phyloP scores from a whole-genome alignment of 1,140 invertebrate species.

The Drosophila tropicalis region DNA sequence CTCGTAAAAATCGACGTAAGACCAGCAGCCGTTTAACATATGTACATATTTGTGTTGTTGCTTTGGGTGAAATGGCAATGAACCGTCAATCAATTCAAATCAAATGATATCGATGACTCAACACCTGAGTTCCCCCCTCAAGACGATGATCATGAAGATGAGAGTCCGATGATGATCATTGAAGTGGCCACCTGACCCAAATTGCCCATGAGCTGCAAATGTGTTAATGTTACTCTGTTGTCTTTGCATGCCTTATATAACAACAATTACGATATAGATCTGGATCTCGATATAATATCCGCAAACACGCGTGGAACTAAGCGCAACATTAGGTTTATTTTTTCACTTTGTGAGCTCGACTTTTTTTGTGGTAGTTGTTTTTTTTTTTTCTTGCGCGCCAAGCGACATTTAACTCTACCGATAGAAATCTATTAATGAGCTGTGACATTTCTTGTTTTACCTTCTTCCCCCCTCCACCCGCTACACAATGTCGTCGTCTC shows the following conservation, averaged over 20 bases:
- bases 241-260: constrained; percentile 38
- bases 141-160: not conserved
- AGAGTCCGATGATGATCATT: not conserved
- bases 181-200: constrained; percentile 26
- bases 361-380: no score
- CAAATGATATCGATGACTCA: constrained; percentile 34
- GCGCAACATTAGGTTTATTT: constrained; percentile 20
- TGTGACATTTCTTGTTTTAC: constrained; percentile 51
- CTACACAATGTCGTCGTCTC: not conserved
- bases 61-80: constrained; percentile 71
- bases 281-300: constrained; percentile 26
- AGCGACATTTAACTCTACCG: constrained; percentile 61
- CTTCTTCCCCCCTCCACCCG: not conserved
- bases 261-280: constrained; percentile 27
- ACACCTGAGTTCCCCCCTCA: not conserved
- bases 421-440: constrained; percentile 74
- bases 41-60: constrained; percentile 7
- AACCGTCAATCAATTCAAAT: constrained; percentile 35
- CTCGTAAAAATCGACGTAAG: constrained; percentile 31
- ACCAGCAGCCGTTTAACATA: constrained; percentile 43
- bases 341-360: constrained; percentile 33
- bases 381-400: constrained; percentile 38
- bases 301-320: constrained; percentile 22
- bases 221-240: constrained; percentile 4
- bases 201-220: constrained; percentile 25